Base-by-base conservation (phyloP, 2,113 vertebrate species). In the Haliaeetus leucogaster region DNA sequence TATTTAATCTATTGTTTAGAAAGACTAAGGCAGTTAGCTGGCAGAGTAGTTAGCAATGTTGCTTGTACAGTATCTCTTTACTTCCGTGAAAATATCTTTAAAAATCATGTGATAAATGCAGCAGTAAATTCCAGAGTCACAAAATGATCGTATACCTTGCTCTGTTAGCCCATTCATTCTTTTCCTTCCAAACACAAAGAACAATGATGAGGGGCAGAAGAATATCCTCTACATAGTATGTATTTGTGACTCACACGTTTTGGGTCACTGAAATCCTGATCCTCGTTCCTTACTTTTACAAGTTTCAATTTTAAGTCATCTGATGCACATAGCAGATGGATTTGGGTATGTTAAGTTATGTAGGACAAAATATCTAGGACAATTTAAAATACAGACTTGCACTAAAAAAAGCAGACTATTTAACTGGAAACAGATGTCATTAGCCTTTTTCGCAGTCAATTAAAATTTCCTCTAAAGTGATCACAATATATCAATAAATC, bases 291-390 rank as follows among this genome's bases (percentile, higher is more conserved):
- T 53, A 30, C 15, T 73, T 81, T 61, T 7, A 36, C 36, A 68
- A 40, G 30, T 40, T 77, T 26, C 40, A 65, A 4, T 91, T 86
- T 52, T 27, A 47, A 40, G 52, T 86, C 3, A 1, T 88, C 47
- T 76, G 42, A 50, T 95, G 71, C 66, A 58, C 23, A 7, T 22
- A 87, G 76, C 89, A 97, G 89, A 91, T 93, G 86, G 83, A 52
- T 81, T 52, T 81, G 53, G 67, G 6, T 56, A 3, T 77, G 32
- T 74, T 77, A 45, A 59, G 48, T 56, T 72, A 88, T 88, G 62
- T 94, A 86, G 95, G 93, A 55, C 95, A 72, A 90, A 72, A 50
- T 91, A 91, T 94, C 67, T 95, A 93, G 83, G 92, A 40, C 86
- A 84, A 17, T 52, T 91, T 40, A 73, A 84, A 92, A 65, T 10